Percentiles rank a stretch among this genome's conserved stretches.
Conservation (phyloP, 1,140 invertebrate species). For the Dendroctonus valens region DNA sequence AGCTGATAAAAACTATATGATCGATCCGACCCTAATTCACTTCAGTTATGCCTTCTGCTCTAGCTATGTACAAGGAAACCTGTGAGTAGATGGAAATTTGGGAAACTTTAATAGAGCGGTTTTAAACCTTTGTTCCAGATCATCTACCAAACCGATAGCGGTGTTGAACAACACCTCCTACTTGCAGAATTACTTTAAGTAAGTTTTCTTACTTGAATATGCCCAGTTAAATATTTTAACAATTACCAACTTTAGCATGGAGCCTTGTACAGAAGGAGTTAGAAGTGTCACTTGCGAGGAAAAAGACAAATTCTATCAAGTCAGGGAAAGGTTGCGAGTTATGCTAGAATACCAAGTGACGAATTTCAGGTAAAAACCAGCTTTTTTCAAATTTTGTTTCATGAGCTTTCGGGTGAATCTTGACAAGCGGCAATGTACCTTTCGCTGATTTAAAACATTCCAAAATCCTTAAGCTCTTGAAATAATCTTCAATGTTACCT, state of each 20-base stretch:
- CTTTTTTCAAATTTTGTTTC: too few species aligned
- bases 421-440: too few species aligned
- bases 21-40: conserved; percentile 97
- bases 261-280: conserved; percentile 90
- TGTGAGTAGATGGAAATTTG: conserved; percentile 56
- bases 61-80: conserved; percentile 97
- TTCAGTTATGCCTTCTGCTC: conserved; percentile 99
- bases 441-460: neutral
- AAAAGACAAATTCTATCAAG: conserved; percentile 96
- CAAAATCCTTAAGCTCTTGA: conserved; percentile 1
- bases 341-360: conserved; percentile 98
- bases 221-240: neutral
- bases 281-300: conserved; percentile 97
- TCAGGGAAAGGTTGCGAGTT: conserved; percentile 91
- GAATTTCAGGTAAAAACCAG: conserved; percentile 80
- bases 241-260: conserved; percentile 46
- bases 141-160: too few species aligned
- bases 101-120: too few species aligned
- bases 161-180: too few species aligned
- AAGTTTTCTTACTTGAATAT: neutral
- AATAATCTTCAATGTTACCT: neutral
- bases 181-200: neutral
- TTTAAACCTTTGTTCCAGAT: too few species aligned
- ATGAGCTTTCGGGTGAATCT: too few species aligned
- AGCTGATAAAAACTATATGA: conserved; percentile 92